Percentiles rank a stretch among this genome's conserved stretches.
phyloP scores from a whole-genome alignment of 2,888 invertebrate species.

The Choristoneura rosaceana region DNA sequence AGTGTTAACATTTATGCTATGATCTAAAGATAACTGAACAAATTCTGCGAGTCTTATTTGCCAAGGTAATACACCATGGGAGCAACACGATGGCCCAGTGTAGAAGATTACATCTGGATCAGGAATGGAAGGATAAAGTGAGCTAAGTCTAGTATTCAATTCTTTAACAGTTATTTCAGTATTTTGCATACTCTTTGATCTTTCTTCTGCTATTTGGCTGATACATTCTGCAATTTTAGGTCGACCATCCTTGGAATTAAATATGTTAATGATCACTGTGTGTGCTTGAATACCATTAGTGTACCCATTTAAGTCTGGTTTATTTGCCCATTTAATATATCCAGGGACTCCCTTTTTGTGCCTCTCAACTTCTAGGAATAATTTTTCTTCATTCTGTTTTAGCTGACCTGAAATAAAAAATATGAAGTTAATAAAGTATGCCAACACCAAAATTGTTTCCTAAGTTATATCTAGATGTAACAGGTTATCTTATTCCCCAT shows the following conservation, averaged over 20 bases:
- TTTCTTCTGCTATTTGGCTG: conserved; percentile 69
- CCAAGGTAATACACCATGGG: conserved; percentile 94
- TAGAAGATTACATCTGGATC: conserved; percentile 92
- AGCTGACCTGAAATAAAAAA: conserved; percentile 79
- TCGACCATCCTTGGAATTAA: conserved; percentile 82
- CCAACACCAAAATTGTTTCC: background rate
- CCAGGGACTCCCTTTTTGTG: conserved; percentile 82
- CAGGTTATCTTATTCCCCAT: no score
- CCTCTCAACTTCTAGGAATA: conserved; percentile 84
- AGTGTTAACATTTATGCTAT: conserved; percentile 83
- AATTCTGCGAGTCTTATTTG: conserved; percentile 95
- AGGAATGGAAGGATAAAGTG: conserved; percentile 86
- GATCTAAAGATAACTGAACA: conserved; percentile 87
- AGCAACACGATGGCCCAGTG: conserved; percentile 87
- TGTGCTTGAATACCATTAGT: conserved; percentile 79
- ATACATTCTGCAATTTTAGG: conserved; percentile 79
- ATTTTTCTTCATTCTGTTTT: conserved; percentile 80
- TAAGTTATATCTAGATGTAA: no score
- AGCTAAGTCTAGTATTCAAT: conserved; percentile 81
- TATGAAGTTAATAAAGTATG: conserved; percentile 21
- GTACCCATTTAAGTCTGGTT: conserved; percentile 78
- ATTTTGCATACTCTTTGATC: conserved; percentile 62
- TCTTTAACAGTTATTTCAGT: conserved; percentile 84
- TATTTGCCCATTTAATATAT: conserved; percentile 84
- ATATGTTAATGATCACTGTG: conserved; percentile 86